Conservation (phyloP, 1,140 invertebrate genomes). For the Daktulosphaira vitifoliae region DNA sequence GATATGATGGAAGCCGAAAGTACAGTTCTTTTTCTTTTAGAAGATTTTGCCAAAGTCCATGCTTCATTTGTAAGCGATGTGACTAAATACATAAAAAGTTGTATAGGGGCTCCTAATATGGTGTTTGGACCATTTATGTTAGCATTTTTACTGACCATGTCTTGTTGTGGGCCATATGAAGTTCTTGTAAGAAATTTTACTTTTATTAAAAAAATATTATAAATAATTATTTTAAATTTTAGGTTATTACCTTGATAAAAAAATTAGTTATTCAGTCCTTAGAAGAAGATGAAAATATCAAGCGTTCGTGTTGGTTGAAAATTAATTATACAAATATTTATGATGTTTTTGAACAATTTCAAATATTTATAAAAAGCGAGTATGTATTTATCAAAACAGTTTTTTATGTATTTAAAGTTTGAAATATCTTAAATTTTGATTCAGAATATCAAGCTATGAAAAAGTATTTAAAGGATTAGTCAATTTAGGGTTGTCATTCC, state of each 20-base stretch:
- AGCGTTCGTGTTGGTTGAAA: slow-evolving; percentile 18
- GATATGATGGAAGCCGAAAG: slow-evolving; percentile 18
- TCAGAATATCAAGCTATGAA: slow-evolving; percentile 30
- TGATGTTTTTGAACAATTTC: slow-evolving; percentile 12
- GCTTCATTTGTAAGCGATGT: slow-evolving; percentile 25
- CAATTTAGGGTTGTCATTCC: slow-evolving; percentile 21
- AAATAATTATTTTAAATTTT: background rate
- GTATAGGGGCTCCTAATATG: slow-evolving; percentile 10
- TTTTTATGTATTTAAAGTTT: background rate
- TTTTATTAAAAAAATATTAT: too few species aligned
- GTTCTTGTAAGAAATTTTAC: background rate
- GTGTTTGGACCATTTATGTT: slow-evolving; percentile 22
- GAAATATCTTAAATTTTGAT: background rate
- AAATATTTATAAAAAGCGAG: slow-evolving; percentile 26
- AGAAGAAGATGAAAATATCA: slow-evolving; percentile 2
- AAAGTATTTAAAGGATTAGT: slow-evolving; percentile 27
- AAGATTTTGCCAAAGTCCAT: slow-evolving; percentile 24
- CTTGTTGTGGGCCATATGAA: slow-evolving; percentile 26
- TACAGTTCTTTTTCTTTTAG: slow-evolving; percentile 20
- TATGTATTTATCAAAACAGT: background rate
- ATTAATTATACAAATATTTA: slow-evolving; percentile 11
- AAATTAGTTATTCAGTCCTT: slow-evolving; percentile 14
- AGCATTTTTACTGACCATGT: slow-evolving; percentile 22
- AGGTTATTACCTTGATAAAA: slow-evolving; percentile 14
- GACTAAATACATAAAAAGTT: slow-evolving; percentile 21